Evolutionary conservation across 2,113 vertebrate species (phyloP).

Genomic region (Scytalopus superciliaris): DNA sequence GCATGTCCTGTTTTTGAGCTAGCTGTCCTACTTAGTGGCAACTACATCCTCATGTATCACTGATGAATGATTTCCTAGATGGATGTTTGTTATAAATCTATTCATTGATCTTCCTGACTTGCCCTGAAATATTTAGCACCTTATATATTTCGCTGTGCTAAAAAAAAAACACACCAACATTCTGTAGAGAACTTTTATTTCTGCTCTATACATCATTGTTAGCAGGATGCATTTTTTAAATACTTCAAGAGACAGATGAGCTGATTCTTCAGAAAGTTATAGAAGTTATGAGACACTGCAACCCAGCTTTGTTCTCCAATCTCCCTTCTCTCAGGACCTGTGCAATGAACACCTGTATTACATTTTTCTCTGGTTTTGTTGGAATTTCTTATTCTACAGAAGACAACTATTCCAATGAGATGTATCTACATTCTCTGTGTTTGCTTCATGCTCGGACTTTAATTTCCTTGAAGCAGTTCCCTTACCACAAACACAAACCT

Average conservation of each 20-base stretch:
- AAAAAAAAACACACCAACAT: constrained; percentile 18
- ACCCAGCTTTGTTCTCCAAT: constrained; percentile 7
- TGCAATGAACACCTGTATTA: constrained; percentile 21
- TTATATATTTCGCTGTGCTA: constrained; percentile 34
- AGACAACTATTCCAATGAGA: not conserved
- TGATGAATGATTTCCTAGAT: constrained; percentile 44
- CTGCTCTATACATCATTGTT: constrained; percentile 35
- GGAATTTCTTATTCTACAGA: constrained; percentile 29
- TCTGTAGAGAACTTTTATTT: constrained; percentile 12
- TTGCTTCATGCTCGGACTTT: not conserved
- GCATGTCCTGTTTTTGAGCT: constrained; percentile 25
- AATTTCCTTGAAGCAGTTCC: constrained; percentile 12
- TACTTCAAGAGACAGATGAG: constrained; percentile 27
- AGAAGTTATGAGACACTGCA: constrained; percentile 32
- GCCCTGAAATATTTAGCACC: constrained; percentile 45
- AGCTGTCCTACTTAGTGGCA: constrained; percentile 19
- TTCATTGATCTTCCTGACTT: constrained; percentile 53
- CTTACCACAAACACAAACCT: not conserved
- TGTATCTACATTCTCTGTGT: not conserved
- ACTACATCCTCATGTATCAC: constrained; percentile 16
- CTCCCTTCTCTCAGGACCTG: not conserved
- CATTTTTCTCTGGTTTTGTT: constrained; percentile 11
- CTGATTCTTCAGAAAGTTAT: constrained; percentile 42
- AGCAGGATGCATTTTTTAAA: constrained; percentile 28
- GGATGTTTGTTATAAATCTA: constrained; percentile 54